Conservation (phyloP, 53 echinoderm and acorn worm species). For the Holothuria leucospilota region DNA sequence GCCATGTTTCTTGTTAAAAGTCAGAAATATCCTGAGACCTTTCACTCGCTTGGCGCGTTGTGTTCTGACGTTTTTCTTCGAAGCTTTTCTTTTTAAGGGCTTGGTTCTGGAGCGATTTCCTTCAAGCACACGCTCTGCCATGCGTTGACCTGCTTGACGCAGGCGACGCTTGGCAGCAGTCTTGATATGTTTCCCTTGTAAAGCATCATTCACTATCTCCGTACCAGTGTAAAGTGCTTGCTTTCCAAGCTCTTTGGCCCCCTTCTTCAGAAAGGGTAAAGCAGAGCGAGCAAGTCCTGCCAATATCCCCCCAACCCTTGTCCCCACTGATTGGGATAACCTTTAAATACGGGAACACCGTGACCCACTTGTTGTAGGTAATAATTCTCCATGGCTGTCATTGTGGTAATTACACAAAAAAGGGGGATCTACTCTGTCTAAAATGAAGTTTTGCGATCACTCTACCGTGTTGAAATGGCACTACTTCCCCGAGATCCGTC, state of each 20-base stretch:
- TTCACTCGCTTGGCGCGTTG: too few relatives aligned
- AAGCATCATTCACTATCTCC: too few relatives aligned
- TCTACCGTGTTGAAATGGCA: neutral
- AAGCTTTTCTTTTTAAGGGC: too few relatives aligned
- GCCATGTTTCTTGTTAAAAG: too few relatives aligned
- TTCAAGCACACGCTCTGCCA: constrained; percentile 65
- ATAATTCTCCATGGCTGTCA: neutral
- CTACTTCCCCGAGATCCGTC: neutral
- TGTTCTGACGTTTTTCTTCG: too few relatives aligned
- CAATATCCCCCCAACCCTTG: constrained; percentile 8
- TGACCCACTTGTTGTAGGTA: constrained; percentile 18
- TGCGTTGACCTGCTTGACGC: constrained; percentile 33
- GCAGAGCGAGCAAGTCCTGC: constrained; percentile 32
- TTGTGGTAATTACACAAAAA: neutral
- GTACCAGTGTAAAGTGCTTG: too few relatives aligned
- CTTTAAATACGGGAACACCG: neutral
- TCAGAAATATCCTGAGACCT: too few relatives aligned
- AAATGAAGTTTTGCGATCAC: neutral
- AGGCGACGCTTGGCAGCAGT: constrained; percentile 14
- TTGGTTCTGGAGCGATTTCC: neutral
- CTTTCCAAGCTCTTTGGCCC: too few relatives aligned
- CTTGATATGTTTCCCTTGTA: neutral
- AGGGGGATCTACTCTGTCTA: neutral
- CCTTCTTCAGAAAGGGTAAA: too few relatives aligned
- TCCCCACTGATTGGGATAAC: constrained; percentile 28